phyloP scores from a whole-genome alignment of 2,113 vertebrate genomes.

The Zosterops lateralis region DNA sequence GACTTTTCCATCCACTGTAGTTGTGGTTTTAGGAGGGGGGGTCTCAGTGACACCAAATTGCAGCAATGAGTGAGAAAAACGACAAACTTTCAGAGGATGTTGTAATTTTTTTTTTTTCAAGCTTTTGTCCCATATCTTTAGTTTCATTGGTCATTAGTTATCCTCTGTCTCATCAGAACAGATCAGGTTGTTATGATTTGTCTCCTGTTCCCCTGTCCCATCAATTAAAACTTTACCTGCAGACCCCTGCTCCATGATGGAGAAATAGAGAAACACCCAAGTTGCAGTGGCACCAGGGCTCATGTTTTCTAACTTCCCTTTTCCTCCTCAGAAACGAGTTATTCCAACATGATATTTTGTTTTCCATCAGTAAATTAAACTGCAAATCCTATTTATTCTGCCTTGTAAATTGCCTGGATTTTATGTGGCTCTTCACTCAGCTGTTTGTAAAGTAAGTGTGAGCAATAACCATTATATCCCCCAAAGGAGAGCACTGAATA shows the following conservation, averaged over 20 bases:
- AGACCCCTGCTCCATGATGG: background rate
- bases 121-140: background rate
- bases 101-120: background rate
- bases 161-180: background rate
- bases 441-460: background rate
- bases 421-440: background rate
- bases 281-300: background rate
- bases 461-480: background rate
- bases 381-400: background rate
- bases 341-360: background rate
- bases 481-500: background rate
- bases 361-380: background rate
- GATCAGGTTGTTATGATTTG: background rate
- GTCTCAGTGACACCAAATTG: background rate
- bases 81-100: background rate
- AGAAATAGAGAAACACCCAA: background rate
- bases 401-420: background rate
- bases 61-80: background rate
- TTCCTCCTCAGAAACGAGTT: background rate
- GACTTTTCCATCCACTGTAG: background rate
- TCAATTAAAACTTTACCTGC: background rate
- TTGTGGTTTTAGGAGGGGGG: fast-evolving
- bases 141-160: background rate
- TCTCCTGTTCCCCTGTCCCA: background rate
- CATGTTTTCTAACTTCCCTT: background rate